phyloP scores from a whole-genome alignment of 2,113 vertebrate genomes.

The Polypterus bichir region DNA sequence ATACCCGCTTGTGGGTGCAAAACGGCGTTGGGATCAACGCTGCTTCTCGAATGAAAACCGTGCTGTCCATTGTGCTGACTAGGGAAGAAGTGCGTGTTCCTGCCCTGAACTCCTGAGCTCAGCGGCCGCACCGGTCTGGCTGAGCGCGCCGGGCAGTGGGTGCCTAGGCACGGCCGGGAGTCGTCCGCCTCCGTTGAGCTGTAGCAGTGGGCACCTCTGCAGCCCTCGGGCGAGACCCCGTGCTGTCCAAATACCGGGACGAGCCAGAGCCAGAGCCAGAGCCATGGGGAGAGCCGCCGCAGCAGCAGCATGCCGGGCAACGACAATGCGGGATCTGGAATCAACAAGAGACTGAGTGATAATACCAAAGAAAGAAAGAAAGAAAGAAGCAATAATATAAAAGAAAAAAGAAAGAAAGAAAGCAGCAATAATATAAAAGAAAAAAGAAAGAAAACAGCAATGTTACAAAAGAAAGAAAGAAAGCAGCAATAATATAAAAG shows the following conservation, averaged over 20 bases:
- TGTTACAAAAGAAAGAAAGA: not conserved
- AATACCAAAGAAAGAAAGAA: not conserved
- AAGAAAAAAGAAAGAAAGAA: not conserved
- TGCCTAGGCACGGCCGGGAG: slow-evolving; percentile 44
- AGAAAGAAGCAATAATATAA: not conserved
- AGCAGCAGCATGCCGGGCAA: no score
- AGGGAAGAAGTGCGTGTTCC: slow-evolving; percentile 20
- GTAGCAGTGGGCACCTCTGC: slow-evolving; percentile 41
- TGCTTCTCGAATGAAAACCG: slow-evolving; percentile 23
- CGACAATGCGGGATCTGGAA: no score
- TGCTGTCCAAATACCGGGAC: slow-evolving; percentile 10
- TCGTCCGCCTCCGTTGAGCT: slow-evolving; percentile 25
- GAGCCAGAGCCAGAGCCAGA: slow-evolving; percentile 22
- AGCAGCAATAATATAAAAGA: not conserved
- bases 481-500: not conserved
- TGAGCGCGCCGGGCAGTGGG: slow-evolving; percentile 39
- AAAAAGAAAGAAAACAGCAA: not conserved
- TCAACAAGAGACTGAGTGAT: not conserved
- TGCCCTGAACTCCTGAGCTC: slow-evolving; percentile 27
- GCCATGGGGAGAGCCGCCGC: no score
- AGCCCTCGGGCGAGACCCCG: slow-evolving; percentile 31
- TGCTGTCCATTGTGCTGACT: slow-evolving; percentile 24
- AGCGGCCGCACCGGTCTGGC: slow-evolving; percentile 37
- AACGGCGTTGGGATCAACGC: slow-evolving; percentile 32
- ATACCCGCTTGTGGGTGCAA: slow-evolving; percentile 29